These are phyloP conservation scores for Lasioglossum zephyrum DNA, from an alignment of 2,888 invertebrate species.

Conservation along the genomic window DNA sequence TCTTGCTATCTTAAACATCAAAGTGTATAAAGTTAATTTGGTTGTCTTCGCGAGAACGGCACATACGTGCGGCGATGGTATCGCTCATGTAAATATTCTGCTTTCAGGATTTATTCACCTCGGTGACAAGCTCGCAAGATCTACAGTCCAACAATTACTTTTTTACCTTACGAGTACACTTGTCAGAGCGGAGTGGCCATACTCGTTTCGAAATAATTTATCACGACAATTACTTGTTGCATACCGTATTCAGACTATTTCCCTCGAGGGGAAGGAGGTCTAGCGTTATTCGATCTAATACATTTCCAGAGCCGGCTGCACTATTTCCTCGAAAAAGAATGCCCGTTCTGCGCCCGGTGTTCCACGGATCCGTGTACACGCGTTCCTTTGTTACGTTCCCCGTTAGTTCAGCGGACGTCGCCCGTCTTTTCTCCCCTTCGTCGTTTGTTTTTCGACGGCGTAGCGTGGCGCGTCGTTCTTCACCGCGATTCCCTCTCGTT, in stretches of 20 bases:
- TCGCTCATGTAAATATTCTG: background rate
- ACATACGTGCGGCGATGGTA: background rate
- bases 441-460: slow-evolving; percentile 38
- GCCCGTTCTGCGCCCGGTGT: background rate
- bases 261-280: background rate
- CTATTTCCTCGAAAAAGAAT: slow-evolving; percentile 1
- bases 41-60: background rate
- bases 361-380: slow-evolving; percentile 25
- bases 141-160: background rate
- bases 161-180: background rate
- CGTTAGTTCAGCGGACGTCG: slow-evolving; percentile 25
- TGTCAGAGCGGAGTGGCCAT: background rate
- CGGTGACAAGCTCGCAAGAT: background rate
- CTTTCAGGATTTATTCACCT: background rate
- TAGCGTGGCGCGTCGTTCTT: slow-evolving; percentile 19
- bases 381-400: slow-evolving; percentile 47
- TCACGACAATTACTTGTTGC: background rate
- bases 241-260: background rate
- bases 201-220: background rate
- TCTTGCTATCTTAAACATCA: no score
- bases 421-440: background rate
- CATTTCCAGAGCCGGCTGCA: background rate
- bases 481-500: slow-evolving; percentile 32
- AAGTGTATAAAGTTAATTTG: background rate
- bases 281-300: slow-evolving; percentile 1